A percentile compares a stretch with the other conserved stretches of the same genome.
Conservation (phyloP, 2,113 vertebrate genomes). For the Tachycineta bicolor region DNA sequence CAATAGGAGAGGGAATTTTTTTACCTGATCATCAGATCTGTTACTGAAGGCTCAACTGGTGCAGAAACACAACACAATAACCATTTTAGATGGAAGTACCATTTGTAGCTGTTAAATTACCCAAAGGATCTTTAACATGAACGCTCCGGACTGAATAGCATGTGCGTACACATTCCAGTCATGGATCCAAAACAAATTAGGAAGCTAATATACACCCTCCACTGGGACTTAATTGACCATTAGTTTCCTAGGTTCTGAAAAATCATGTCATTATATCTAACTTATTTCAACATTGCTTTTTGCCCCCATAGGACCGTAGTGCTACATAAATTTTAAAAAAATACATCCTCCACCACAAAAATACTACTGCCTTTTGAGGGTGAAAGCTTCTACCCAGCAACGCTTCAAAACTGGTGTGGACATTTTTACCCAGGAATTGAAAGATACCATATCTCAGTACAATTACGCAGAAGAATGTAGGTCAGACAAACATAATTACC, state of each 20-base stretch:
- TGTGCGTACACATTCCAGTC: constrained; percentile 15
- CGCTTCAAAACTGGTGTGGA: not conserved
- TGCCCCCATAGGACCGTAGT: constrained; percentile 4
- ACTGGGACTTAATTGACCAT: constrained; percentile 62
- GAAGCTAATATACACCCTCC: constrained; percentile 44
- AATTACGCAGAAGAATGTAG: constrained; percentile 49
- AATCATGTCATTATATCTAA: constrained; percentile 62
- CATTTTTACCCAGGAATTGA: constrained; percentile 35
- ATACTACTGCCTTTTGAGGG: constrained; percentile 1
- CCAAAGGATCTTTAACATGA: constrained; percentile 56
- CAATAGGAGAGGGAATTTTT: not conserved
- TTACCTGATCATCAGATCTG: not conserved
- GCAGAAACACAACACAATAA: constrained; percentile 36
- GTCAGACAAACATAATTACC: constrained; percentile 64
- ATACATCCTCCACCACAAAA: not conserved
- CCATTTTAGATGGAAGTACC: constrained; percentile 31
- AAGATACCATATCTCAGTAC: constrained; percentile 36
- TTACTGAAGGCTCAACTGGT: constrained; percentile 6
- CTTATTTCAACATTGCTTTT: constrained; percentile 40
- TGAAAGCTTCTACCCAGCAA: constrained; percentile 42
- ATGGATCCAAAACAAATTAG: constrained; percentile 62
- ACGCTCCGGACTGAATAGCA: constrained; percentile 4
- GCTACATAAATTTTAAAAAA: not conserved
- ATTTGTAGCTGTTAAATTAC: constrained; percentile 61
- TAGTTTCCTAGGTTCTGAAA: constrained; percentile 67